phyloP scores from a whole-genome alignment of 2,888 invertebrate genomes.

The Aphidius colemani region DNA sequence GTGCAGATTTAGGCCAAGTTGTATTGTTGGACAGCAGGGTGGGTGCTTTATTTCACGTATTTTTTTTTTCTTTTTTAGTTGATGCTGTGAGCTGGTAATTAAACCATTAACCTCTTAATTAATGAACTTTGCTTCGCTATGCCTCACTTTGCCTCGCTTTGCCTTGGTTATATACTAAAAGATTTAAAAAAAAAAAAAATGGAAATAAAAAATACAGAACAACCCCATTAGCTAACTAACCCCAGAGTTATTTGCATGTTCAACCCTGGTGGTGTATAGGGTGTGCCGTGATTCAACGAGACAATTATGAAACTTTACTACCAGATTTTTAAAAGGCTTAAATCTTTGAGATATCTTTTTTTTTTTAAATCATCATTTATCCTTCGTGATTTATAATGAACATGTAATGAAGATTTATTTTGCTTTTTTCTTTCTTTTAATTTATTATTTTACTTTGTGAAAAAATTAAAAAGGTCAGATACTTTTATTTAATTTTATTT shows the following conservation, averaged over 20 bases:
- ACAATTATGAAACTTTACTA: conserved; percentile 57
- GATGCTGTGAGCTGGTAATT: conserved; percentile 58
- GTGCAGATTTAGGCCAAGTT: conserved; percentile 27
- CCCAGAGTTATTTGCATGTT: conserved; percentile 59
- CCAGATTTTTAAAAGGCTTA: conserved; percentile 58
- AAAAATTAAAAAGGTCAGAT: too few relatives aligned
- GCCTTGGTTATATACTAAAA: conserved; percentile 9
- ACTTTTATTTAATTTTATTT: too few relatives aligned
- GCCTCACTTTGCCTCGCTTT: conserved; percentile 8
- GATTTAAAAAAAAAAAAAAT: neutral
- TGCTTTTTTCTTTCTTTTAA: too few relatives aligned
- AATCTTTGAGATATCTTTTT: conserved; percentile 38
- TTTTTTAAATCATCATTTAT: too few relatives aligned
- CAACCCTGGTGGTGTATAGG: conserved; percentile 42
- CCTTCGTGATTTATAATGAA: too few relatives aligned
- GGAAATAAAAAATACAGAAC: conserved; percentile 24
- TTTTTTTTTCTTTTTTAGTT: conserved; percentile 23
- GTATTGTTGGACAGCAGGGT: conserved; percentile 34
- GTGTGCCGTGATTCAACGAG: conserved; percentile 54
- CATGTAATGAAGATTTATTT: too few relatives aligned
- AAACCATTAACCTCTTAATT: conserved; percentile 59
- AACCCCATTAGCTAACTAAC: conserved; percentile 60
- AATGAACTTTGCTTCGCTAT: conserved; percentile 47
- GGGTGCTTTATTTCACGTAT: conserved; percentile 5
- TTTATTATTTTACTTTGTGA: too few relatives aligned